phyloP scores from a whole-genome alignment of 2,797 vertebrate genomes.

The Sebastes kiyomatsui region DNA sequence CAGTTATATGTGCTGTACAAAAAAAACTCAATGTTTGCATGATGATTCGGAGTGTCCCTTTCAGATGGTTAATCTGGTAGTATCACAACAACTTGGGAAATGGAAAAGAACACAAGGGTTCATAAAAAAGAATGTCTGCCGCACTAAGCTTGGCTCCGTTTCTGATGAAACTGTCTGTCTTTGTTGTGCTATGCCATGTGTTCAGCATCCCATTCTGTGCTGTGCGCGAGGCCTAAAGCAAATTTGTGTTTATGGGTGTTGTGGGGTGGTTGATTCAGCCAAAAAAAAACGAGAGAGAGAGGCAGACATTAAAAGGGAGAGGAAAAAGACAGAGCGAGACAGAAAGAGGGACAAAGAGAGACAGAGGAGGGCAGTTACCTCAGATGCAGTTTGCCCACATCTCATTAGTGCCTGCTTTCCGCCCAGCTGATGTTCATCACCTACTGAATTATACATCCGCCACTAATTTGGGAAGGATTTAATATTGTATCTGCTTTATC shows the following conservation, averaged over 20 bases:
- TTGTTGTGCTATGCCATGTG: slow-evolving; percentile 63
- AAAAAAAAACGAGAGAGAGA: slow-evolving; percentile 2
- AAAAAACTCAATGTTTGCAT: slow-evolving; percentile 11
- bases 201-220: slow-evolving; percentile 45
- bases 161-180: slow-evolving; percentile 60
- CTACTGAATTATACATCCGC: slow-evolving; percentile 77
- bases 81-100: slow-evolving; percentile 24
- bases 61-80: slow-evolving; percentile 43
- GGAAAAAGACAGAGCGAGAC: slow-evolving; percentile 1
- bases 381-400: slow-evolving; percentile 64
- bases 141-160: slow-evolving; percentile 32
- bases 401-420: slow-evolving; percentile 75
- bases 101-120: slow-evolving; percentile 26
- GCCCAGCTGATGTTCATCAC: slow-evolving; percentile 71
- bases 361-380: slow-evolving; percentile 63
- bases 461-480: slow-evolving; percentile 78
- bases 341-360: slow-evolving; percentile 33
- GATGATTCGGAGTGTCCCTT: neutral
- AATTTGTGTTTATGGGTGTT: slow-evolving; percentile 51
- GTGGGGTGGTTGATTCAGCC: slow-evolving; percentile 28
- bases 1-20: neutral
- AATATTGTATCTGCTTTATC: slow-evolving; percentile 76
- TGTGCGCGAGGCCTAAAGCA: slow-evolving; percentile 39
- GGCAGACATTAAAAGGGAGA: slow-evolving; percentile 34
- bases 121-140: slow-evolving; percentile 1